Conservation (phyloP, 2,888 invertebrate species). For the Smittia sp. region DNA sequence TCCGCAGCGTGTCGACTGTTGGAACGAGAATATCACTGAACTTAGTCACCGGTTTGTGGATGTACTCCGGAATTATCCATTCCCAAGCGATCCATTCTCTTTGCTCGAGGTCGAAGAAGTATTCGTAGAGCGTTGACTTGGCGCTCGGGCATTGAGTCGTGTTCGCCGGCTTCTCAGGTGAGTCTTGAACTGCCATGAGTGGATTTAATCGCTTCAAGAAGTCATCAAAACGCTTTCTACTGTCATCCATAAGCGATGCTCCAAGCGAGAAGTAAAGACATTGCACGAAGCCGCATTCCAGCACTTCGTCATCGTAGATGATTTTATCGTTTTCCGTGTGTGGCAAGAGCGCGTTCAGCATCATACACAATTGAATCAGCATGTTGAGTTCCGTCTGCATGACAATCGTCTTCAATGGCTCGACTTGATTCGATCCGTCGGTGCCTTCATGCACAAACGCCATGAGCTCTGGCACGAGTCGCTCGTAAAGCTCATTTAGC, state of each 20-base stretch:
- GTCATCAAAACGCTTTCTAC: slow-evolving; percentile 70
- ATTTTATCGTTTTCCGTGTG: slow-evolving; percentile 55
- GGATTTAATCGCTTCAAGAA: slow-evolving; percentile 74
- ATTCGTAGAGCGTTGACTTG: slow-evolving; percentile 75
- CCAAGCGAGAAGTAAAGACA: slow-evolving; percentile 84
- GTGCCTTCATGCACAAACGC: slow-evolving; percentile 71
- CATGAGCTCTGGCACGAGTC: slow-evolving; percentile 70
- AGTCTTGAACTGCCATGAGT: slow-evolving; percentile 68
- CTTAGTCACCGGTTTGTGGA: slow-evolving; percentile 65
- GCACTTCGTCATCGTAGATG: slow-evolving; percentile 57
- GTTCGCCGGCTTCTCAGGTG: slow-evolving; percentile 61
- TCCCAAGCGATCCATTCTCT: slow-evolving; percentile 82
- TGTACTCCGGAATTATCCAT: slow-evolving; percentile 72
- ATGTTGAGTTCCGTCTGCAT: slow-evolving; percentile 83
- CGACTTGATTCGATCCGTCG: slow-evolving; percentile 68
- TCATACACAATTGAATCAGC: slow-evolving; percentile 78
- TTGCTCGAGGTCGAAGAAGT: slow-evolving; percentile 67
- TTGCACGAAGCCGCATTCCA: slow-evolving; percentile 71
- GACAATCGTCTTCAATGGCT: slow-evolving; percentile 76
- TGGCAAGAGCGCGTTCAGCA: slow-evolving; percentile 72
- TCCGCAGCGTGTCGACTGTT: slow-evolving; percentile 80
- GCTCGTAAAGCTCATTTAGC: slow-evolving; percentile 64
- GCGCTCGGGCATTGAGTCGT: slow-evolving; percentile 70
- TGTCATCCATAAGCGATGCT: slow-evolving; percentile 68
- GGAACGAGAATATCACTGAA: slow-evolving; percentile 86